Base-by-base conservation (phyloP, 2,888 invertebrate genomes). In the Tupiocoris notatus region DNA sequence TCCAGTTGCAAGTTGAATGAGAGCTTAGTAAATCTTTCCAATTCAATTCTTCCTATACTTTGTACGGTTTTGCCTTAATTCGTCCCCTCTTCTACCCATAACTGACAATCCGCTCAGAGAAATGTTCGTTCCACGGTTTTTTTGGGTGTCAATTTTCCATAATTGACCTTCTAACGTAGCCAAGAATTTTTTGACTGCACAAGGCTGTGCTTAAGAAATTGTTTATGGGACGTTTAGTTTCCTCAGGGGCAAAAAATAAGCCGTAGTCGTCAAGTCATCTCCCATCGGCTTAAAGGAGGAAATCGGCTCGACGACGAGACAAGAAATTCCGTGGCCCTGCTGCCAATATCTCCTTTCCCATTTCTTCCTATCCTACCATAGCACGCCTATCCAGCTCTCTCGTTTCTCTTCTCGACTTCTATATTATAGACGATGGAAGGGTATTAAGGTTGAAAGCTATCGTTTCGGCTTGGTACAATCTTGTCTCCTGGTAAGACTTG, bases 341-440 rank as follows among this genome's bases (percentile, higher is more conserved):
- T 70, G 58, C 59, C 70, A 70, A 70, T 70, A 58, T 70, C 59
- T 59, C 70, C 59, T 70, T 25, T 70, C 70, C 70, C 20, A 22
- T 58, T 70, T 70, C 70, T 57, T 67, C 67, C 67, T 54, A 22
- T 70, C 18, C 54, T 9, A 21, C 16, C 12, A 39, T 39, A 39
- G 6, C 39, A 3, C 3, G 39, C 39, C 39, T 12, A 39, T 7
- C 39, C n/a, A n/a, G 39, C 12, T 12, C 39, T 39, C 39, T 39
- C 39, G 3, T 39, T 39, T 39, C 39, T 39, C 39, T 3, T 3
- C 39, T 39, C 39, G 39, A 39, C 39, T 39, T 39, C 39, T 39
- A 39, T 39, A 39, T 39, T 39, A 39, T 39, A 39, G 39, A 39
- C 39, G 39, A 39, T 39, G 39, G 39, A 39, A 39, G 39, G 39